Evolutionary conservation across 2,113 vertebrate species (phyloP).

Genomic region (Phalacrocorax carbo): DNA sequence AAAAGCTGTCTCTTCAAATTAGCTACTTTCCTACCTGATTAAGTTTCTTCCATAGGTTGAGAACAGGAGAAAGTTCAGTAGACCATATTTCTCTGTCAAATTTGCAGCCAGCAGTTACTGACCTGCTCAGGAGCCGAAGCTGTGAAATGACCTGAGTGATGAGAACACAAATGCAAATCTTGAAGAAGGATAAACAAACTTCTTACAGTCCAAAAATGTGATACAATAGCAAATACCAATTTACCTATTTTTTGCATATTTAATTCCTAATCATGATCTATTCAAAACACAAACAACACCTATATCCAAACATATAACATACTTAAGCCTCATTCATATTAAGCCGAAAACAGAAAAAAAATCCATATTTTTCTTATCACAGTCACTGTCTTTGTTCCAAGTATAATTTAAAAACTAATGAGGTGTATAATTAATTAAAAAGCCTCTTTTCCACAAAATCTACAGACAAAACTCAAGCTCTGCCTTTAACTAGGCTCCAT

Average conservation of each 20-base stretch:
- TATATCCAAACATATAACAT: background rate
- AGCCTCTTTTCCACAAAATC: background rate
- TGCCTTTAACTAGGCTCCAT: background rate
- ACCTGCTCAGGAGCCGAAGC: constrained; percentile 88
- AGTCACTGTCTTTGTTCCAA: background rate
- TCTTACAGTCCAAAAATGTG: background rate
- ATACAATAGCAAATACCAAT: background rate
- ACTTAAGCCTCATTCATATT: background rate
- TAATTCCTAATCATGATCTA: background rate
- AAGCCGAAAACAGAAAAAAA: background rate
- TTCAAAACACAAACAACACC: background rate
- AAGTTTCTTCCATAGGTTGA: constrained; percentile 96
- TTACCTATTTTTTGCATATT: background rate
- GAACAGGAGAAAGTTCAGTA: constrained; percentile 90
- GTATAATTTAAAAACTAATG: constrained; percentile 20
- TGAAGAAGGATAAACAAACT: background rate
- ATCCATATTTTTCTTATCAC: background rate
- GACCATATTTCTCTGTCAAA: constrained; percentile 98
- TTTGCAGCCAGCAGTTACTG: constrained; percentile 87
- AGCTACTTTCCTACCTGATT: constrained; percentile 84
- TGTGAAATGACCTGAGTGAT: constrained; percentile 90
- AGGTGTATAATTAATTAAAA: background rate
- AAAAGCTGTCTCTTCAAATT: background rate
- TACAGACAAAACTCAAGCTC: background rate
- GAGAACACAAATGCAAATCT: constrained; percentile 24